Evolutionary conservation across 2,113 vertebrate genomes (phyloP), one percentile per base, ranked within the genome.

Genomic region (Carassius gibelio): DNA sequence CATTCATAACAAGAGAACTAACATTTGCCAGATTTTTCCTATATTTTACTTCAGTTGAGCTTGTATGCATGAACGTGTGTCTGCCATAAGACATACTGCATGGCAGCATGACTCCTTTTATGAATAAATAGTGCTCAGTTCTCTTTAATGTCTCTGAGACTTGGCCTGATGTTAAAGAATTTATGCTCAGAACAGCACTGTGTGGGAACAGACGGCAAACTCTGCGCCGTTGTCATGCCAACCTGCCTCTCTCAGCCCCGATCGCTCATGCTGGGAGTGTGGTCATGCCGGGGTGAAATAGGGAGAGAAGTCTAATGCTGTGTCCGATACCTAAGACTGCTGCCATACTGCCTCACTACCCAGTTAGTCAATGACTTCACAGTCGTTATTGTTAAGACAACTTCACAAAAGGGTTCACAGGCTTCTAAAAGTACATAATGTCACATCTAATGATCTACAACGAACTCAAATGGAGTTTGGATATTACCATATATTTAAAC

Each of bases 141-240:
- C 36, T 23, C 85, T 86, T 76, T 82, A 82, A 66, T 68, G 79
- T 86, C 79, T 86, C 61, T 3, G 59, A 74, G 68, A 64, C 77
- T 23, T 81, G 78, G 78, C 78, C 77, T 85, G 74, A 78, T 89
- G 75, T 84, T 83, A 26, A 75, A 79, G 86, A 83, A 87, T 85
- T 87, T 57, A 87, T 89, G 86, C 81, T 83, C 61, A 57, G 78
- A 84, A 71, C 62, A 15, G 68, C 74, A 86, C 64, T 38, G 81
- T 72, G 61, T 80, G 38, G 69, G 62, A 80, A 45, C 57, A 85
- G 82, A 45, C 59, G 62, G 71, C 26, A 45, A 87, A 84, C 30
- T 85, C 72, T 13, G 77, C 57, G 17, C 23, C 17, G 81, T 88
- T 86, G 87, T 88, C 88, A 89, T 89, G 85, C 89, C 88, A 89